Percentiles rank a stretch among this genome's conserved stretches.
Conservation (phyloP, 2,888 invertebrate genomes). For the Synergus japonicus region DNA sequence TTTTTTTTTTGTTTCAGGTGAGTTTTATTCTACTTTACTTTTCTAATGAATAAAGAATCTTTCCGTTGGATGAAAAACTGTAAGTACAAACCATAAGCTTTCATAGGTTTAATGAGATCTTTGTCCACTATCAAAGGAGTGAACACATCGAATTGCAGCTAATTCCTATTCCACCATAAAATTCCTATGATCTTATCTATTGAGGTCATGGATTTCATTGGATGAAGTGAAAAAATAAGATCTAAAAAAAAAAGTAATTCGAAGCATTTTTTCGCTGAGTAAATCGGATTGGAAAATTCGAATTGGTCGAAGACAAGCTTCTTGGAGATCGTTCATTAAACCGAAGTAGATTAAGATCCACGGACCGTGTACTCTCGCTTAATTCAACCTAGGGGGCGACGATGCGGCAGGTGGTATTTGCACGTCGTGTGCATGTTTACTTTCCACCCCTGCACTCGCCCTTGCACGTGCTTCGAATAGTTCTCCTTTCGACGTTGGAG, state of each 20-base stretch:
- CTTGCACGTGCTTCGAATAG: constrained; percentile 41
- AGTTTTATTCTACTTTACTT: not conserved
- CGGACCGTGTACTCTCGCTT: constrained; percentile 35
- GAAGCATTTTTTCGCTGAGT: not conserved
- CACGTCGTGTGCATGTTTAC: constrained; percentile 42
- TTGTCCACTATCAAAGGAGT: too few species aligned
- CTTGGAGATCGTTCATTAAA: constrained; percentile 36
- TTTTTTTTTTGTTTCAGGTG: not conserved
- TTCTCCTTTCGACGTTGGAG: constrained; percentile 36
- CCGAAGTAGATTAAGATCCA: constrained; percentile 37
- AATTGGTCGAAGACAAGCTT: constrained; percentile 18
- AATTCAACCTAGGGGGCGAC: constrained; percentile 40
- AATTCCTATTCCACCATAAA: too few species aligned
- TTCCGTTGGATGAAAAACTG: not conserved
- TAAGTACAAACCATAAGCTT: not conserved
- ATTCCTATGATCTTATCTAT: too few species aligned
- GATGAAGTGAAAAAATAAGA: too few species aligned
- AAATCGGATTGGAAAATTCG: not conserved
- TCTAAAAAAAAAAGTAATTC: too few species aligned
- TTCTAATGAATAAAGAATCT: not conserved
- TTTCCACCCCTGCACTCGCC: constrained; percentile 37
- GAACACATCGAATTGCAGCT: too few species aligned
- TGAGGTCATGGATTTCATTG: too few species aligned
- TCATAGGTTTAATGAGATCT: too few species aligned
- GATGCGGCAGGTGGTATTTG: constrained; percentile 41